These are phyloP conservation scores for Pseudomyrmex cubaensis DNA, from an alignment of 1,140 invertebrate species.

Conservation along the genomic window DNA sequence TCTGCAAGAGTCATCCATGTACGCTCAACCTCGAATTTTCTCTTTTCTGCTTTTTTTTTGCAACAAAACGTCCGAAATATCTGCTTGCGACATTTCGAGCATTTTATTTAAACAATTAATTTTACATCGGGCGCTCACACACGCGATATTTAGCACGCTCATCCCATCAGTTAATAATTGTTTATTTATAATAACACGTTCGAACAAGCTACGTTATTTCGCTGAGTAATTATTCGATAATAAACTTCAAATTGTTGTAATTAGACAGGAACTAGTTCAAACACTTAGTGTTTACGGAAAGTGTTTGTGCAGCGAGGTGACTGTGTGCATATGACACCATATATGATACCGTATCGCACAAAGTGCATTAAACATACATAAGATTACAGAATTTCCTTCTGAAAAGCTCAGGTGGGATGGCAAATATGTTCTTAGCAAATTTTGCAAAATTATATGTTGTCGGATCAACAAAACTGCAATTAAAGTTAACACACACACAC, in stretches of 20 bases:
- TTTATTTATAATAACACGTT: background rate
- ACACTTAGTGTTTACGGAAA: background rate
- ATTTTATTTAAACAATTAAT: background rate
- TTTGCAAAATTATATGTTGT: background rate
- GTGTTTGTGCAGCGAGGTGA: conserved; percentile 16
- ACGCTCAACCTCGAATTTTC: background rate
- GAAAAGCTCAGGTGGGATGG: conserved; percentile 23
- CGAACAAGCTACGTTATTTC: background rate
- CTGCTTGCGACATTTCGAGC: background rate
- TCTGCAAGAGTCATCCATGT: conserved; percentile 15
- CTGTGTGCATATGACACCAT: conserved; percentile 15
- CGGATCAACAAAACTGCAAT: background rate
- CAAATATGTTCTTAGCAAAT: background rate
- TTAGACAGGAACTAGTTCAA: conserved; percentile 23
- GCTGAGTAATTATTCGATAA: background rate
- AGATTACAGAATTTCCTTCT: conserved; percentile 12
- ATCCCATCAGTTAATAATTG: too few species aligned
- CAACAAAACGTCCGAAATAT: background rate
- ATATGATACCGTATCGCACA: too few species aligned
- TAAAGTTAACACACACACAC: background rate
- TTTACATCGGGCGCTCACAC: background rate
- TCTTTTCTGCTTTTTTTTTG: background rate
- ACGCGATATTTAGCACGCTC: background rate
- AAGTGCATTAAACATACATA: background rate
- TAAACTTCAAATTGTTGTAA: conserved; percentile 26